These are phyloP conservation scores for Troglohyphantes excavatus DNA, from an alignment of 2,888 invertebrate genomes.

Conservation along the genomic window DNA sequence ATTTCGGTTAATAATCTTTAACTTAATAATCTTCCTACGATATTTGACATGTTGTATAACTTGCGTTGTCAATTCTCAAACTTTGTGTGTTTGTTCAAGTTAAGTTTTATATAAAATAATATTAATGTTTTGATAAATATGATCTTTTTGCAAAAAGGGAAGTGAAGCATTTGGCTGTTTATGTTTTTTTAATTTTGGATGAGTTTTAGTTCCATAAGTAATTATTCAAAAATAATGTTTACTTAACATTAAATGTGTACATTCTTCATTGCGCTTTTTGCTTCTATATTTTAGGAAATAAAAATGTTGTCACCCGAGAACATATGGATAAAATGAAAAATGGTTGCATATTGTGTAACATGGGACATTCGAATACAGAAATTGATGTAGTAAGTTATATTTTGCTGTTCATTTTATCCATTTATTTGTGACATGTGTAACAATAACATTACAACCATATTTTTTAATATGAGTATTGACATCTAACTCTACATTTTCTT, in stretches of 20 bases:
- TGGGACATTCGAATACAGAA: conserved; percentile 98
- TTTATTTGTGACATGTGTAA: background rate
- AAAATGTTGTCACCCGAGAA: conserved; percentile 96
- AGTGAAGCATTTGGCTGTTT: no score
- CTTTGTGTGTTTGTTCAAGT: no score
- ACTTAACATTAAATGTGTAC: background rate
- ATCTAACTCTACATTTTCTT: conserved; percentile 23
- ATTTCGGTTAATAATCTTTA: no score
- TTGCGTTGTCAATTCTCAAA: no score
- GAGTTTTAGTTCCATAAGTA: no score
- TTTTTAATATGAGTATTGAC: background rate
- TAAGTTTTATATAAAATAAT: no score
- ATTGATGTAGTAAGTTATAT: conserved; percentile 90
- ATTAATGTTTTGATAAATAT: no score
- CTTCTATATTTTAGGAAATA: conserved; percentile 86
- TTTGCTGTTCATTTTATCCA: background rate
- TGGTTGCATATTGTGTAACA: conserved; percentile 97
- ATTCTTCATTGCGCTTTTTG: background rate
- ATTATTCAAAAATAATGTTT: background rate
- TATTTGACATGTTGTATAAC: no score
- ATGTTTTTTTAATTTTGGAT: no score
- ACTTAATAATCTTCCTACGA: no score
- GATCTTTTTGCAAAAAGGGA: no score
- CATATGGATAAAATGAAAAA: conserved; percentile 98
- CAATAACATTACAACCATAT: no score